A percentile compares a stretch with the other conserved stretches of the same genome.
Conservation (phyloP, 2,797 vertebrate genomes). For the Danio albolineatus region DNA sequence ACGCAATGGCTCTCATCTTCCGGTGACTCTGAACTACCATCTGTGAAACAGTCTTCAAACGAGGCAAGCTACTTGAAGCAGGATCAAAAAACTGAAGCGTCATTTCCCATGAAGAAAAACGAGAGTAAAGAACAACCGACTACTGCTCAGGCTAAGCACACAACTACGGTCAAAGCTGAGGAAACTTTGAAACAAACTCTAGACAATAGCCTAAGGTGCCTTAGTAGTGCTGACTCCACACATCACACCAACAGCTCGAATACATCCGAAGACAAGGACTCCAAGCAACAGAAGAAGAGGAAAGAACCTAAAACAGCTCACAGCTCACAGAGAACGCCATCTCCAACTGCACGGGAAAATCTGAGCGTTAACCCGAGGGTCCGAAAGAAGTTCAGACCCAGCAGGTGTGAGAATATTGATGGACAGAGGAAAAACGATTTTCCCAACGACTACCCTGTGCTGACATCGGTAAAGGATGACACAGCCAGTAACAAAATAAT, state of each 20-base stretch:
- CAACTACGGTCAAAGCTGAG: conserved; percentile 64
- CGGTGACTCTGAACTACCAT: conserved; percentile 25
- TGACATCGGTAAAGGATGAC: conserved; percentile 84
- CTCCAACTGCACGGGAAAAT: conserved; percentile 85
- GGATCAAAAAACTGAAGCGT: conserved; percentile 64
- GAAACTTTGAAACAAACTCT: conserved; percentile 69
- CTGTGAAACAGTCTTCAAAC: conserved; percentile 65
- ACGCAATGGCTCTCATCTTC: conserved; percentile 44
- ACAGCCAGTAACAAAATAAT: conserved; percentile 82
- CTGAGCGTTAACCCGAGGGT: conserved; percentile 78
- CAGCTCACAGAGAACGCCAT: conserved; percentile 75
- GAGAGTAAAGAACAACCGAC: conserved; percentile 70
- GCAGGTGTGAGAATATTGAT: conserved; percentile 71
- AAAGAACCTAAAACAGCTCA: conserved; percentile 82
- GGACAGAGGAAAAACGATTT: conserved; percentile 78
- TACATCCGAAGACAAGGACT: conserved; percentile 75
- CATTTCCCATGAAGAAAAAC: conserved; percentile 57
- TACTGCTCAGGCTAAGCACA: conserved; percentile 72
- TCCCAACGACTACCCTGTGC: conserved; percentile 76
- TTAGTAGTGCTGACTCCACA: conserved; percentile 70
- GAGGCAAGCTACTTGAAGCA: conserved; percentile 65
- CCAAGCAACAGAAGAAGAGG: conserved; percentile 82
- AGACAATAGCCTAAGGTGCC: conserved; percentile 64
- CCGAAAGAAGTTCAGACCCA: conserved; percentile 83
- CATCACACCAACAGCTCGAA: conserved; percentile 66